Evolutionary conservation across 2,888 invertebrate genomes (phyloP).

Genomic region (Agelastica alni): DNA sequence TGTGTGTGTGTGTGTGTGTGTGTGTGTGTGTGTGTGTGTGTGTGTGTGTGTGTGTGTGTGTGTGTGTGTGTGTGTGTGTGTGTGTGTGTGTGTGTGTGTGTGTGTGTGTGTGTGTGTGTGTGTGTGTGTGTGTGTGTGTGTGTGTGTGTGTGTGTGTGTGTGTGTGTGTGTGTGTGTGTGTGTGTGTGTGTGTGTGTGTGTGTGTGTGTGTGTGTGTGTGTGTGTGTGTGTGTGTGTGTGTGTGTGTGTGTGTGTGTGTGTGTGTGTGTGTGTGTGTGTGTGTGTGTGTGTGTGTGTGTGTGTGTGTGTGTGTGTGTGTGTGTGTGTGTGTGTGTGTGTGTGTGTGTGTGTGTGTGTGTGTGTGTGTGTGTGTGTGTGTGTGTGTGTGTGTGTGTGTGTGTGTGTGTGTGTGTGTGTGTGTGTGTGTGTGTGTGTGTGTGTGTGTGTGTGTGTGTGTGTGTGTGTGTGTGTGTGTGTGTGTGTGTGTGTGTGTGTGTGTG

Average conservation of each 20-base stretch:
- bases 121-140: conserved; percentile 12
- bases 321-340: conserved; percentile 8
- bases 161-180: conserved; percentile 9
- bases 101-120: conserved; percentile 13
- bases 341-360: conserved; percentile 8
- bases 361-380: conserved; percentile 8
- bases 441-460: conserved; percentile 8
- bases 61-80: conserved; percentile 8
- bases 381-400: conserved; percentile 8
- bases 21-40: conserved; percentile 8
- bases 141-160: conserved; percentile 13
- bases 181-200: conserved; percentile 9
- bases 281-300: conserved; percentile 8
- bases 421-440: conserved; percentile 8
- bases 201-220: conserved; percentile 13
- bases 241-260: conserved; percentile 10
- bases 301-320: conserved; percentile 6
- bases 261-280: conserved; percentile 7
- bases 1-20: conserved; percentile 9
- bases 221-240: conserved; percentile 9
- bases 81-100: conserved; percentile 10
- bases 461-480: conserved; percentile 8
- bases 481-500: conserved; percentile 8
- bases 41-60: conserved; percentile 10
- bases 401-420: conserved; percentile 8